Evolutionary conservation across 2,888 invertebrate species (phyloP).

Genomic region (Epinotia bilunana): DNA sequence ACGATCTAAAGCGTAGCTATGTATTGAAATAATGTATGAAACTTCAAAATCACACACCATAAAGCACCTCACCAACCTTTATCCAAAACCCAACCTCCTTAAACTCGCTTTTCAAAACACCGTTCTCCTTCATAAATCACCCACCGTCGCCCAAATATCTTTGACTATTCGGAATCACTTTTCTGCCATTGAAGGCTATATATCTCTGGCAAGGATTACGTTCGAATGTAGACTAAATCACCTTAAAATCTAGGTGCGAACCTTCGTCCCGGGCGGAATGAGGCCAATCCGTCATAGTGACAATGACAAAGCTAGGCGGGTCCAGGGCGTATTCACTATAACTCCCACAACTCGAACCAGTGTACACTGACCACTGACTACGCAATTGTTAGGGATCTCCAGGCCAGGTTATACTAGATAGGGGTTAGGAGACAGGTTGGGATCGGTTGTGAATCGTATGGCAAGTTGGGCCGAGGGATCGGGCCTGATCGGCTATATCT

Average conservation of each 20-base stretch:
- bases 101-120: constrained; percentile 36
- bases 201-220: constrained; percentile 43
- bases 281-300: constrained; percentile 69
- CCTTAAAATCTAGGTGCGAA: constrained; percentile 52
- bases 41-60: constrained; percentile 13
- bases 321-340: constrained; percentile 23
- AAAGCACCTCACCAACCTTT: constrained; percentile 22
- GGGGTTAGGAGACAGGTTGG: background rate
- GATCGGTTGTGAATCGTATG: background rate
- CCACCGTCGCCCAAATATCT: constrained; percentile 34
- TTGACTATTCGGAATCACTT: constrained; percentile 45
- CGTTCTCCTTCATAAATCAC: constrained; percentile 39
- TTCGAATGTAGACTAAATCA: constrained; percentile 47
- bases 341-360: background rate
- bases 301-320: constrained; percentile 61
- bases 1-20: background rate
- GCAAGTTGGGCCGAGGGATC: constrained; percentile 11
- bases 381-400: background rate
- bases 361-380: background rate
- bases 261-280: constrained; percentile 54
- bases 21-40: background rate
- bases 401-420: background rate
- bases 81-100: constrained; percentile 26
- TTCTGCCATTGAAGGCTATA: constrained; percentile 44
- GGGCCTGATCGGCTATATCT: constrained; percentile 33